Conservation (phyloP, 2,113 vertebrate species). For the Dolichallabes microphthalmus region DNA sequence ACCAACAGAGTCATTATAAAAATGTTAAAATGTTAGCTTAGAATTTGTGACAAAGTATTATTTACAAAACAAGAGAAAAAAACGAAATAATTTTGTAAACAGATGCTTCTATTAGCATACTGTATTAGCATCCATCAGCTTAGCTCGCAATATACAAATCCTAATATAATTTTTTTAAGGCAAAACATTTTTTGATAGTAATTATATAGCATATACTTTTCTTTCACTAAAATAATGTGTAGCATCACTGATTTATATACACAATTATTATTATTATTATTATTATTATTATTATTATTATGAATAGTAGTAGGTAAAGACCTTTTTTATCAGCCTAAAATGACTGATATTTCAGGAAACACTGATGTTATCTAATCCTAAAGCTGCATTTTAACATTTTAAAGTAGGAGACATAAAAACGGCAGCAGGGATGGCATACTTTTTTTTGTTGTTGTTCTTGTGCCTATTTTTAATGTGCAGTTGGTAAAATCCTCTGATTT, state of each 20-base stretch:
- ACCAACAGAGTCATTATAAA: background rate
- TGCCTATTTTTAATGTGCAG: background rate
- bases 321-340: background rate
- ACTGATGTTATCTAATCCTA: background rate
- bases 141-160: background rate
- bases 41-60: background rate
- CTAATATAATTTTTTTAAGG: background rate
- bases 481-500: background rate
- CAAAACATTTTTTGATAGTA: background rate
- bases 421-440: background rate
- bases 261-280: background rate
- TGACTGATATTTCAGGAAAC: background rate
- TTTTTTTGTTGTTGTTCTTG: background rate
- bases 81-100: background rate
- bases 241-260: background rate
- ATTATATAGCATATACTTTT: background rate
- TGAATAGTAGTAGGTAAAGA: no score
- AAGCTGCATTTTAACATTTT: conserved; percentile 1
- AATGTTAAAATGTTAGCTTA: background rate
- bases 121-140: background rate
- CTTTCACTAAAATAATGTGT: no score
- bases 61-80: background rate
- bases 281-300: background rate
- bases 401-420: background rate
- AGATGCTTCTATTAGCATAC: background rate